Base-by-base conservation (phyloP, 2,888 invertebrate species). In the Petrophora chlorosata region DNA sequence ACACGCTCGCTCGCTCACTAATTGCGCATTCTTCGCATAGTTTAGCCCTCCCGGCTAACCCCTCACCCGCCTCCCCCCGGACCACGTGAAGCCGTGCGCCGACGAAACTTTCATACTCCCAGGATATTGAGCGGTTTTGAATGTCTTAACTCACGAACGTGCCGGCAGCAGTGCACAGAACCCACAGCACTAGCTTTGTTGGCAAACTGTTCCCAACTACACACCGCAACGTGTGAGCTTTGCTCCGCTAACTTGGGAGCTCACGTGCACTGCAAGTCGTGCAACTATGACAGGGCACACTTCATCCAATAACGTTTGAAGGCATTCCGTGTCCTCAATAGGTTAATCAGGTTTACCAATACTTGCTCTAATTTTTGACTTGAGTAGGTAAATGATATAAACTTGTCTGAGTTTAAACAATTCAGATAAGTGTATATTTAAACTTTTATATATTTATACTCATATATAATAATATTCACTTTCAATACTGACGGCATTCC, bases 1-100 rank as follows among this genome's bases (percentile, higher is more conserved):
- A 91, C 91, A 91, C 91, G 92, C 92, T 92, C 92, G 93, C 92
- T 92, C 93, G 94, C 93, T 94, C 95, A 95, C 96, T 96, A 96
- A 97, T 96, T 96, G 96, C 95, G 95, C 96, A 96, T 96, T 96
- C 96, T 95, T 96, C 95, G 95, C 96, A 96, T 96, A 96, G 96
- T 96, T 96, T 95, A 94, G 94, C 92, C 92, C 93, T 93, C 92
- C 92, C 87, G 88, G 86, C 91, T 88, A 78, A 79, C 91, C 91
- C 91, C 85, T 81, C 89, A 83, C 86, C 83, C 75, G 74, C 84
- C 87, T 75, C 84, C 80, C 38, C 85, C 86, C 83, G 85, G 87
- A 89, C 86, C 89, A 88, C 86, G 85, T 89, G 87, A 89, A 89
- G 83, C 87, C 86, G 87, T 86, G 88, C 85, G 85, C 86, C 85